Evolutionary conservation across 2,113 vertebrate species (phyloP).

Genomic region (Muntiacus muntjak): DNA sequence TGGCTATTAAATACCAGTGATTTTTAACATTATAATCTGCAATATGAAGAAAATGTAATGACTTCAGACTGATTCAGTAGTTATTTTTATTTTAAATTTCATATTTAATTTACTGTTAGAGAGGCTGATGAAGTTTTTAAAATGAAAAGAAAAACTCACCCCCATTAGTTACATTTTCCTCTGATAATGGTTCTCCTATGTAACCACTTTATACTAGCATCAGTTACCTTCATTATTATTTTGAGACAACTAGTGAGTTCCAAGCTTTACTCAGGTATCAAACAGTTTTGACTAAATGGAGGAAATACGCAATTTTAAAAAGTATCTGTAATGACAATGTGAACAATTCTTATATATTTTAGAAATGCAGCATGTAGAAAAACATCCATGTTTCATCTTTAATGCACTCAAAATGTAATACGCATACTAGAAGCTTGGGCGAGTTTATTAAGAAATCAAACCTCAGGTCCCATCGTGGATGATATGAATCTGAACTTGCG

Average conservation of each 20-base stretch:
- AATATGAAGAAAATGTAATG: background rate
- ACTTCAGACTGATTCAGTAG: background rate
- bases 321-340: background rate
- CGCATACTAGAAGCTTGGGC: background rate
- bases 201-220: background rate
- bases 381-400: background rate
- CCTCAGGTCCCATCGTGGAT: background rate
- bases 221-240: background rate
- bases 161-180: background rate
- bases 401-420: background rate
- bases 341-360: background rate
- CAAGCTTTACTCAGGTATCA: background rate
- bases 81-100: constrained; percentile 40
- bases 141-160: background rate
- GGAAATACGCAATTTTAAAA: background rate
- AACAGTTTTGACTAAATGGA: background rate
- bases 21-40: background rate
- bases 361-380: constrained; percentile 12
- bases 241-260: background rate
- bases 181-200: background rate
- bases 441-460: background rate
- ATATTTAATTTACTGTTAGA: background rate
- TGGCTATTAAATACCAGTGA: background rate
- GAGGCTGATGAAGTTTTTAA: background rate
- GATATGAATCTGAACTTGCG: background rate